Base-by-base conservation (phyloP, 2,888 invertebrate species). In the Aphrophora alni region DNA sequence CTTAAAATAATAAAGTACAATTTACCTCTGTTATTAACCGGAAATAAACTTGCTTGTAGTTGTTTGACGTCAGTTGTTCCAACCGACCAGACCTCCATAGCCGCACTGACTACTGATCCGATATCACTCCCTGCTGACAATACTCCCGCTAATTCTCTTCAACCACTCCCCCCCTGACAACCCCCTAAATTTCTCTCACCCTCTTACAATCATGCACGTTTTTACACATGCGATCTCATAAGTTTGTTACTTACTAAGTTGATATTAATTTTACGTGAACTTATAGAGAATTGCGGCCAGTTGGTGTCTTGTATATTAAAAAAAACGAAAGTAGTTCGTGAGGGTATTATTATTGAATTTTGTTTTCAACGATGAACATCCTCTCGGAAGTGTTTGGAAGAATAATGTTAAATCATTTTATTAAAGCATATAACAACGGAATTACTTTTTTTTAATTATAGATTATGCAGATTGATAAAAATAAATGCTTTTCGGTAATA, bases 1-100 rank as follows among this genome's bases (percentile, higher is more conserved):
- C n/a, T n/a, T n/a, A n/a, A n/a, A n/a, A n/a, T n/a, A n/a, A n/a
- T n/a, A n/a, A n/a, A n/a, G n/a, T n/a, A n/a, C n/a, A n/a, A 17
- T n/a, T 51, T 83, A 85, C 85, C 84, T 84, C 83, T 84, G 51
- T 83, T 80, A 78, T 84, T 85, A 72, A 85, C 81, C 26, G 85
- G 85, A 68, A 85, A 85, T 26, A 85, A 83, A n/a, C 84, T 81
- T 0, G 84, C 84, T 75, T 85, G 85, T 38, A 85, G 84, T 70
- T 84, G 83, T 75, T 82, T 79, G 76, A 85, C 85, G 82, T 83
- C 85, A 72, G 81, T 73, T 17, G 80, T 71, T 28, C 79, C 26
- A 25, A 59, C 28, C 26, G 78, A 72, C 27, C 33, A 79, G 33
- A 79, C 68, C 74, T 79, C 78, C 78, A 79, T 79, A 72, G 59